These are phyloP conservation scores for Epizoanthus fatuus DNA, from an alignment of 92 coral and sea anemone species.

Conservation along the genomic window DNA sequence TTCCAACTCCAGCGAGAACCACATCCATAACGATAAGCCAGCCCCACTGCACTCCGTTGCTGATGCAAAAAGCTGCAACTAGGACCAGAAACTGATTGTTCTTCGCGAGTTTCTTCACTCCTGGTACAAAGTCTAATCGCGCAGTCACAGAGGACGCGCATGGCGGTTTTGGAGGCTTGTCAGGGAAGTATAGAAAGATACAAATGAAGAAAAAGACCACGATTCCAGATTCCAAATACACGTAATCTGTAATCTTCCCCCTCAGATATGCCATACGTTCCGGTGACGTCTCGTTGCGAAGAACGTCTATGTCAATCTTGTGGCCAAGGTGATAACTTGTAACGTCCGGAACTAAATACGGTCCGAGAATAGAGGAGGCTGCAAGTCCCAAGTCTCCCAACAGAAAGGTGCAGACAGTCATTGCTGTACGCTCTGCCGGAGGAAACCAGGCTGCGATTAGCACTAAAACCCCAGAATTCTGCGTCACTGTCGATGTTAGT, in stretches of 20 bases:
- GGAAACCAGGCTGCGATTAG: conserved; percentile 35
- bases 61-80: not conserved
- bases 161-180: conserved; percentile 31
- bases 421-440: conserved; percentile 35
- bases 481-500: conserved; percentile 3
- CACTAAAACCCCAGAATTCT: not conserved
- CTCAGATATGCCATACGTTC: conserved; percentile 23
- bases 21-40: conserved; percentile 47
- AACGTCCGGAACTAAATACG: conserved; percentile 31
- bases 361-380: conserved; percentile 5
- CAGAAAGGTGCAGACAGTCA: conserved; percentile 16
- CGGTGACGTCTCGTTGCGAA: conserved; percentile 18
- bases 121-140: conserved; percentile 19
- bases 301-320: conserved; percentile 31
- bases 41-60: conserved; percentile 45
- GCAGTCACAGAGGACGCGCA: conserved; percentile 12
- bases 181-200: conserved; percentile 32
- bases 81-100: conserved; percentile 15
- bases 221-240: conserved; percentile 16
- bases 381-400: conserved; percentile 33
- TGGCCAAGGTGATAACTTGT: conserved; percentile 20
- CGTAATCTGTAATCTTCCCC: conserved; percentile 15
- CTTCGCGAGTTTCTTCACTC: conserved; percentile 4
- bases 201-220: not conserved
- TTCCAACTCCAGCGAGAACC: conserved; percentile 33